These are phyloP conservation scores for Labroides dimidiatus DNA, from an alignment of 2,797 vertebrate genomes.

Conservation along the genomic window DNA sequence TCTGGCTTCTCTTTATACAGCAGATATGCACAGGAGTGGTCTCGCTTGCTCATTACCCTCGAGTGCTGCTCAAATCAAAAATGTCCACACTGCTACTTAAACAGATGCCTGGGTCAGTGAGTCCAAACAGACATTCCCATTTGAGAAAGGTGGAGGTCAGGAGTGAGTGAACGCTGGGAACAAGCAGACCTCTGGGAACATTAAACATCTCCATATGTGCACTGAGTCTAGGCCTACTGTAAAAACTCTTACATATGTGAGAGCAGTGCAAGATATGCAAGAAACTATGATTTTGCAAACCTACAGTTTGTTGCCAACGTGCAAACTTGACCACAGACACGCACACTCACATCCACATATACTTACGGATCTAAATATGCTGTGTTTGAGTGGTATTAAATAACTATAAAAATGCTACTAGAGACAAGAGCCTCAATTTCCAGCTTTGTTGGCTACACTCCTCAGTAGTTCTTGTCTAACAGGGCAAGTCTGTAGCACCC, in stretches of 20 bases:
- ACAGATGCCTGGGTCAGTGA: constrained; percentile 33
- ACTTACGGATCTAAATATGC: constrained; percentile 50
- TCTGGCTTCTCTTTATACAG: not conserved
- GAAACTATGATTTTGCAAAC: constrained; percentile 20
- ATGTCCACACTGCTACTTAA: constrained; percentile 2
- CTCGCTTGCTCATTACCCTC: not conserved
- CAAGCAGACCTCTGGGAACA: constrained; percentile 37
- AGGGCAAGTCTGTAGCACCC: constrained; percentile 52
- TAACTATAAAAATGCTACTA: constrained; percentile 56
- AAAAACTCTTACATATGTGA: constrained; percentile 5
- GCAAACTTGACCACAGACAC: constrained; percentile 35
- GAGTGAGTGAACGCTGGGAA: constrained; percentile 25
- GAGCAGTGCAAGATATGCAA: constrained; percentile 12
- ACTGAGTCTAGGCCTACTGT: not conserved
- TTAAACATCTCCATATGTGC: constrained; percentile 51
- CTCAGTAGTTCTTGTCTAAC: constrained; percentile 69
- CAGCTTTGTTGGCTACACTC: constrained; percentile 61
- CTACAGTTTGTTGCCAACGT: constrained; percentile 25
- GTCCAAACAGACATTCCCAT: constrained; percentile 37
- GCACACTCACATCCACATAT: constrained; percentile 34
- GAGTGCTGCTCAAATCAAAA: not conserved
- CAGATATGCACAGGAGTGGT: not conserved
- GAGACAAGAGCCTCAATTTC: constrained; percentile 55
- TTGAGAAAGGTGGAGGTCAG: not conserved
- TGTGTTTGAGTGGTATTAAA: constrained; percentile 47